Conservation (phyloP, 2,113 vertebrate genomes). For the Phalacrocorax carbo region DNA sequence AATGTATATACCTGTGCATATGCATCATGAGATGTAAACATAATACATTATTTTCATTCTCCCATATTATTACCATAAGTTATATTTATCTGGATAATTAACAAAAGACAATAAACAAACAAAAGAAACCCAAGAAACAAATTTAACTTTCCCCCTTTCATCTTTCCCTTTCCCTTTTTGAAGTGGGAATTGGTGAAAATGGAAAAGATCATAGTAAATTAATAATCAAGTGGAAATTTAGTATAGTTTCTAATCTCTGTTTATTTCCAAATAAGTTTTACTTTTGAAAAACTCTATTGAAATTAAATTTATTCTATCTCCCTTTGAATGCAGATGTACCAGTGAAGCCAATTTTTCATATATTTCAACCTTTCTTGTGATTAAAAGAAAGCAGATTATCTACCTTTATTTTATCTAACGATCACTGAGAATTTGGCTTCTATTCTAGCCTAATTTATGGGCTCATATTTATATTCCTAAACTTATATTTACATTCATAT, state of each 20-base stretch:
- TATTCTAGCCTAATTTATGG: not conserved
- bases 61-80: not conserved
- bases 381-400: not conserved
- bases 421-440: not conserved
- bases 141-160: not conserved
- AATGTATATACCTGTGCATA: not conserved
- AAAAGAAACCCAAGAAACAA: not conserved
- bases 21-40: not conserved
- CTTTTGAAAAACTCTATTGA: not conserved
- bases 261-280: not conserved
- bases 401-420: not conserved
- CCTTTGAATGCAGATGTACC: not conserved
- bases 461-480: not conserved
- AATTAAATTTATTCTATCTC: not conserved
- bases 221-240: not conserved
- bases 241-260: not conserved
- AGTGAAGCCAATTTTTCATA: too few relatives aligned
- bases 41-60: not conserved
- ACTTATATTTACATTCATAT: not conserved
- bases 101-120: not conserved
- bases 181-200: not conserved
- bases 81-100: not conserved
- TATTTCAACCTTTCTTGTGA: not conserved
- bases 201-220: not conserved
- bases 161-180: not conserved